Conservation (phyloP, 2,888 invertebrate genomes). For the Oconnorella tubifera region DNA sequence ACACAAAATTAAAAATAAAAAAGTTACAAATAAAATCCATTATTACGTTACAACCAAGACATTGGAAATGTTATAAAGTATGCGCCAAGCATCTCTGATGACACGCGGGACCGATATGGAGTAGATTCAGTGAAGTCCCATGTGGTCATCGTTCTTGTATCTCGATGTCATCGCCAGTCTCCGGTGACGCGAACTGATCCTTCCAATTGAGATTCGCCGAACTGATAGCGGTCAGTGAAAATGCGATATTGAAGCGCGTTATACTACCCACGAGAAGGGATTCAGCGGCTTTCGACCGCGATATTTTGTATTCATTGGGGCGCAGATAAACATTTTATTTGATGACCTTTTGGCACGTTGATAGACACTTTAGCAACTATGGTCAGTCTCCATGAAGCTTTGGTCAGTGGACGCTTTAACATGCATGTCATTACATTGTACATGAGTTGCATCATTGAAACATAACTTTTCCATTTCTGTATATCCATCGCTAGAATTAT, state of each 20-base stretch:
- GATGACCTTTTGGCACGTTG: conserved; percentile 2
- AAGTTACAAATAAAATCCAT: no score
- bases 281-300: neutral
- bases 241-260: no score
- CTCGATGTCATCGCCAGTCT: neutral
- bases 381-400: neutral
- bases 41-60: no score
- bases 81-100: no score
- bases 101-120: neutral
- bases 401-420: neutral
- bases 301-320: neutral
- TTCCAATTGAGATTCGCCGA: neutral
- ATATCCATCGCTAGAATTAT: no score
- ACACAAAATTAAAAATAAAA: no score
- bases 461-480: no score
- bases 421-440: no score
- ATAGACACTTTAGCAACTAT: neutral
- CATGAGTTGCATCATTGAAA: no score
- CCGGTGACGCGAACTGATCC: neutral
- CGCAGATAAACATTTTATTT: conserved; percentile 1
- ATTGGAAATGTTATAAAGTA: no score
- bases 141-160: neutral
- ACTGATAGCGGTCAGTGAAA: neutral
- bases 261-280: no score
- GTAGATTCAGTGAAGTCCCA: neutral